A percentile compares a stretch with the other conserved stretches of the same genome.
Conservation (phyloP, 1,140 invertebrate species). For the Heliconius eleuchia region DNA sequence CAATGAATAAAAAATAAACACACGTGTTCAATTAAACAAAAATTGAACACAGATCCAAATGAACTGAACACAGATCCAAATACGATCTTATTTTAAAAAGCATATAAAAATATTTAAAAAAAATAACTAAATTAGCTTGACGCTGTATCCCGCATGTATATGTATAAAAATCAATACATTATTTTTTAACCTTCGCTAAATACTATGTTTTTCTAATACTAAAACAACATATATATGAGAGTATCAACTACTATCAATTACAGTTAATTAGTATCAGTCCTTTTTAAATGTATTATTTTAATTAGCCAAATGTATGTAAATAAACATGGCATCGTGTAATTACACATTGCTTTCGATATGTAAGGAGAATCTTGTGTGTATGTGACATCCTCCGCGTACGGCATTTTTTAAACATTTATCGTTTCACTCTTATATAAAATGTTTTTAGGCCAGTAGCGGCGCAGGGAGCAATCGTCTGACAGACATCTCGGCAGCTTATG, state of each 20-base stretch:
- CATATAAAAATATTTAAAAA: no score
- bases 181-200: not conserved
- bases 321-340: slow-evolving; percentile 7
- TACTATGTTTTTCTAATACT: no score
- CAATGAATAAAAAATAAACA: no score
- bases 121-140: no score
- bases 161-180: no score
- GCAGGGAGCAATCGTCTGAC: not conserved
- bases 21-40: no score
- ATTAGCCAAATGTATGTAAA: slow-evolving; percentile 7
- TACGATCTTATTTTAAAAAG: no score
- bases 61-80: no score
- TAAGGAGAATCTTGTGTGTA: slow-evolving; percentile 13
- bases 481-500: no score
- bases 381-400: slow-evolving; percentile 26
- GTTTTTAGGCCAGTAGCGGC: not conserved
- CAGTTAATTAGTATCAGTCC: not conserved
- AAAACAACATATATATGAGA: not conserved
- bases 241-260: not conserved
- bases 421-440: slow-evolving; percentile 2
- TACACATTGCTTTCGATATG: slow-evolving; percentile 13
- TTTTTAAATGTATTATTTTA: slow-evolving; percentile 6
- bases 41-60: no score
- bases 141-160: no score
- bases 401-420: slow-evolving; percentile 32